These are phyloP conservation scores for Netelia virgata DNA, from an alignment of 2,888 invertebrate genomes.

Conservation along the genomic window DNA sequence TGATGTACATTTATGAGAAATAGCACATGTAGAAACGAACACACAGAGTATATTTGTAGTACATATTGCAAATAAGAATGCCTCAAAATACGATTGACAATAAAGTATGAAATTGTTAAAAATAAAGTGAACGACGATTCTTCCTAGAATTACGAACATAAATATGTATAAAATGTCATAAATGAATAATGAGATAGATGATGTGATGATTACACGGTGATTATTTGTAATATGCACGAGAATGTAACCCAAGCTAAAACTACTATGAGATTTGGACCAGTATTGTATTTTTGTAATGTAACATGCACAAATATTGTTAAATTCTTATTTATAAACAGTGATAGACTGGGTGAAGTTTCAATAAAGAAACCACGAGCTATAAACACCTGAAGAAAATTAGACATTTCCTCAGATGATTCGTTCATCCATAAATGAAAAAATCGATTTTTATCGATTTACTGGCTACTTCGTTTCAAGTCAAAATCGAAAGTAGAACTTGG, in stretches of 20 bases:
- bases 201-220: no score
- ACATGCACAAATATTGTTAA: not conserved
- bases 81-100: conserved; percentile 14
- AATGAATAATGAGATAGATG: conserved; percentile 9
- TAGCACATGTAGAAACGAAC: conserved; percentile 1
- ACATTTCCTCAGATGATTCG: not conserved
- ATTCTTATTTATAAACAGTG: not conserved
- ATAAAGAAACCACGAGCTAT: not conserved
- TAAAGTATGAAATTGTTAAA: not conserved
- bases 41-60: not conserved
- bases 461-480: not conserved
- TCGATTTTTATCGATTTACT: not conserved
- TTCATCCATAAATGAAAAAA: no score
- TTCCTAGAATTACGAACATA: conserved; percentile 16
- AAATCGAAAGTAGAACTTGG: not conserved
- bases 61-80: conserved; percentile 25
- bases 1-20: not conserved
- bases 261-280: conserved; percentile 3
- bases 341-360: not conserved
- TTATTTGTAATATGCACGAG: not conserved
- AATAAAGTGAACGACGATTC: conserved; percentile 9
- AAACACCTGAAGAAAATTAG: not conserved
- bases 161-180: not conserved
- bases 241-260: conserved; percentile 8
- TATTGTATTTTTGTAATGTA: not conserved